Evolutionary conservation across 2,797 vertebrate genomes (phyloP), one percentile per base, ranked within the genome.

Genomic region (Poeciliopsis gracilis): DNA sequence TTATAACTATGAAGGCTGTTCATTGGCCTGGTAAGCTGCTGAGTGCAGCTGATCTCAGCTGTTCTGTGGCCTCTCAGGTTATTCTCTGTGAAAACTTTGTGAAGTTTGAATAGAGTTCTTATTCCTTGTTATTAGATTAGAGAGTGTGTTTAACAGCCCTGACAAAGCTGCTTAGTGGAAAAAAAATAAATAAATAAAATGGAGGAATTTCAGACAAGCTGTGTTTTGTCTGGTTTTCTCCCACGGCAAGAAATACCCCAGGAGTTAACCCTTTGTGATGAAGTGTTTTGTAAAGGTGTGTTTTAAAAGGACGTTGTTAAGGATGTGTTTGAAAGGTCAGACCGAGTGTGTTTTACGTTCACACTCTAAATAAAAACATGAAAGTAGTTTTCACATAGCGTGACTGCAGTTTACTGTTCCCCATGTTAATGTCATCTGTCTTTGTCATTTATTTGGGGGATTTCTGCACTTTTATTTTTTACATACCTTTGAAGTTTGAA

Each of bases 111-210:
- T 16, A 15, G 46, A 85, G 77, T 72, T 79, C 77, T 67, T 83
- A 80, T 82, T 55, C 77, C 76, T 79, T 76, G 79, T 78, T 86
- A 78, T 78, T 82, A 78, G 90, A 91, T 92, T 91, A 91, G 73
- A 63, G 81, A 47, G 79, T 61, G 83, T 53, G 67, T 18, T 88
- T 82, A 77, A 82, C 77, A 84, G 78, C 71, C 72, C 82, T 82
- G 59, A 86, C 73, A 91, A 93, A 92, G 89, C 91, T 86, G 91
- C 90, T 93, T 91, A 93, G 79, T 78, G 36, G 83, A 72, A 74
- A 86, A 70, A 79, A 70, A 75, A 47, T 33, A 33, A 3, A 33
- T 33, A 33, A 87, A 28, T 2, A 57, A 11, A 57, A 36, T 36
- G 46, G 49, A 79, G 73, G 85, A 89, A 89, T 90, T 88, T 45